These are phyloP conservation scores for Nephrotoma guestfalica DNA, from an alignment of 2,888 invertebrate genomes.

Conservation along the genomic window DNA sequence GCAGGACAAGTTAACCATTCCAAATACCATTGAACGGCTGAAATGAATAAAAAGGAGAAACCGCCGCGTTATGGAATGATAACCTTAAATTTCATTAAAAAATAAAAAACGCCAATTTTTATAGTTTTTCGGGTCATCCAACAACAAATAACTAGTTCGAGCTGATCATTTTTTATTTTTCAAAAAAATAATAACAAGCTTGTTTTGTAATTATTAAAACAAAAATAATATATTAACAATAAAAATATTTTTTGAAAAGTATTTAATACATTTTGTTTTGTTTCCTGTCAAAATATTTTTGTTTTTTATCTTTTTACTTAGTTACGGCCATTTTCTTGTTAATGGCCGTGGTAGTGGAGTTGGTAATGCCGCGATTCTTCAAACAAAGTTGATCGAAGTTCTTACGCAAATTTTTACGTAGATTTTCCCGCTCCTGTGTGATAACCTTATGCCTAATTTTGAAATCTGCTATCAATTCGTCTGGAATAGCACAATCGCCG, in stretches of 20 bases:
- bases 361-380: slow-evolving; percentile 4
- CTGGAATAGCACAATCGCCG: slow-evolving; percentile 63
- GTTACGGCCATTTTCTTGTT: neutral
- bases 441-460: slow-evolving; percentile 65
- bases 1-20: no score
- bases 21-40: no score
- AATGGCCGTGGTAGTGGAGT: neutral
- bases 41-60: no score
- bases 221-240: neutral
- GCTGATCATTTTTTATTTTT: neutral
- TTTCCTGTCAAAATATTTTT: neutral
- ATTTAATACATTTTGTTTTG: neutral
- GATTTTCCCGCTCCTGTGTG: slow-evolving; percentile 63
- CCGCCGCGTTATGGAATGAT: no score
- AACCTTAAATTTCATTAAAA: no score
- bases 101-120: neutral
- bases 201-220: neutral
- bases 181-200: neutral
- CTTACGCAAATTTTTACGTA: slow-evolving; percentile 65
- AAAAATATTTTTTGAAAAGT: neutral
- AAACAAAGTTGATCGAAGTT: slow-evolving; percentile 67
- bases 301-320: neutral
- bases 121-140: neutral
- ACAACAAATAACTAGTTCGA: neutral
- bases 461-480: slow-evolving; percentile 78